phyloP scores from a whole-genome alignment of 1,140 invertebrate species.

The Laupala kohalensis region DNA sequence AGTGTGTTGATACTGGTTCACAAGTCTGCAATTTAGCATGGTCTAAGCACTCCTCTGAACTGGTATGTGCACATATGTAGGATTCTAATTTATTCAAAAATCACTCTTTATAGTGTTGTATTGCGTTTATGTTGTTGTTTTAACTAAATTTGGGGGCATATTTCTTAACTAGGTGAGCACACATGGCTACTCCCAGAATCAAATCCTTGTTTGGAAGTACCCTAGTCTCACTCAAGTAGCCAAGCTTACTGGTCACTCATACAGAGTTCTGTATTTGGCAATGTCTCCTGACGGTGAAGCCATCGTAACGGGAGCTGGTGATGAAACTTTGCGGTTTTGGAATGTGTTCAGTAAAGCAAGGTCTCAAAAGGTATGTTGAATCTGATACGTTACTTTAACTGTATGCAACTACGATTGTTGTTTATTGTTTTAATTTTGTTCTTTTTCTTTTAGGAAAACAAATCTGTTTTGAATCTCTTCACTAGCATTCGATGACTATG shows the following conservation, averaged over 20 bases:
- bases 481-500: slow-evolving; percentile 65
- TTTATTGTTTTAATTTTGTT: slow-evolving; percentile 14
- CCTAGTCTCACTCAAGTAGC: slow-evolving; percentile 93
- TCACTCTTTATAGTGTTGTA: neutral
- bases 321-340: slow-evolving; percentile 98
- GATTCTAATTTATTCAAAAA: neutral
- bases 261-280: slow-evolving; percentile 91
- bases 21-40: slow-evolving; percentile 98
- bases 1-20: slow-evolving; percentile 90
- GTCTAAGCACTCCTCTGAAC: slow-evolving; percentile 96
- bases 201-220: slow-evolving; percentile 99
- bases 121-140: neutral
- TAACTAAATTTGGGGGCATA: neutral
- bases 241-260: slow-evolving; percentile 95
- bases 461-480: slow-evolving; percentile 93
- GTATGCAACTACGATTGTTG: neutral
- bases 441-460: slow-evolving; percentile 59
- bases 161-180: slow-evolving; percentile 55
- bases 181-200: slow-evolving; percentile 99
- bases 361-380: slow-evolving; percentile 51
- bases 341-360: slow-evolving; percentile 97
- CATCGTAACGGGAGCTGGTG: slow-evolving; percentile 97
- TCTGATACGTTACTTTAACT: slow-evolving; percentile 4
- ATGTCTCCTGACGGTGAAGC: slow-evolving; percentile 98
- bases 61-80: slow-evolving; percentile 40